Evolutionary conservation across 2,888 invertebrate species (phyloP).

Genomic region (Epistrophella euchroma): DNA sequence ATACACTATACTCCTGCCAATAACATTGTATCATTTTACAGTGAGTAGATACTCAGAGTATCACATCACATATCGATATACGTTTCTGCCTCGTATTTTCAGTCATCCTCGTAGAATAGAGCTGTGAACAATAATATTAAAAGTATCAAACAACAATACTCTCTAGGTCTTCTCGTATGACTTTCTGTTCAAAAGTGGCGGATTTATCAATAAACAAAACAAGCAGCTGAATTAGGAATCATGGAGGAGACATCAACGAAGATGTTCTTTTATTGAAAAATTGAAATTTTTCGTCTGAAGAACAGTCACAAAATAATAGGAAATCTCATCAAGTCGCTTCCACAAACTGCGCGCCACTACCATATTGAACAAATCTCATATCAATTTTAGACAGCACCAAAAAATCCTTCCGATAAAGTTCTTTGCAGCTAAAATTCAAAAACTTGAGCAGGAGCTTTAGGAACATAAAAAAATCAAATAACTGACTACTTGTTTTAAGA

Average conservation of each 20-base stretch:
- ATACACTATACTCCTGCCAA: constrained; percentile 14
- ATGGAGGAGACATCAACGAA: background rate
- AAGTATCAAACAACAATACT: constrained; percentile 13
- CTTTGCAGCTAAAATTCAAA: too few species aligned
- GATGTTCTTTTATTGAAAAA: background rate
- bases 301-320: too few species aligned
- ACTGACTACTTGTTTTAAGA: too few species aligned
- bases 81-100: constrained; percentile 12
- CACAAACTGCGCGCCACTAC: too few species aligned
- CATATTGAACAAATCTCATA: too few species aligned
- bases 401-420: too few species aligned
- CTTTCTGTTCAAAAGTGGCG: background rate
- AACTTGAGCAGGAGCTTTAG: too few species aligned
- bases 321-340: too few species aligned
- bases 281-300: too few species aligned
- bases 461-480: too few species aligned
- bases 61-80: background rate
- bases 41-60: background rate
- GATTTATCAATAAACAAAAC: background rate
- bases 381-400: too few species aligned
- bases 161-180: background rate
- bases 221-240: background rate
- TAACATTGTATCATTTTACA: constrained; percentile 52
- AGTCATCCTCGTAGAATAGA: constrained; percentile 9
- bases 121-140: constrained; percentile 13